Base-by-base conservation (phyloP, 2,888 invertebrate species). In the Platerodrilus igneus region DNA sequence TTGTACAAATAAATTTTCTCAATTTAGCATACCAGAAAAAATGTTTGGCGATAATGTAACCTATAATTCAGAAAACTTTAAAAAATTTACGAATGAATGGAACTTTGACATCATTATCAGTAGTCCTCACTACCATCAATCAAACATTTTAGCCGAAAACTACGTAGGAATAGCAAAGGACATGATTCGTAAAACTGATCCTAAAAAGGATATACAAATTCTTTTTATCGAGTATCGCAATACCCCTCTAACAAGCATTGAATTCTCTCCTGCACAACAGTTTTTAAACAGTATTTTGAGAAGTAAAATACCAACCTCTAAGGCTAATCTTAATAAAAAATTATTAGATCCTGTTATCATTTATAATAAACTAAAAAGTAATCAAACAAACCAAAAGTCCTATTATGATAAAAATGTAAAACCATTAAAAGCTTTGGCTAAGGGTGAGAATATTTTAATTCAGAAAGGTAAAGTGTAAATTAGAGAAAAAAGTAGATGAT, bases 221-320 rank as follows among this genome's bases (percentile, higher is more conserved):
- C 3, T 27, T 11, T 14, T 27, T 9, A 8, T 27, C 3, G 27
- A 27, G 14, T 27, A 27, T 14, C 27, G 27, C 6, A 27, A 27
- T 15, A 29, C 29, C 9, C 29, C 29, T 14, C 7, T 29, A 3
- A 15, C 29, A 8, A 8, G 15, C 9, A 17, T 29, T 10, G 29
- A 17, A 4, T 29, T 14, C 17, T 29, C 29, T 16, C 16, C 17
- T 2, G 29, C 29, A 17, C 29, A 29, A 29, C 17, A 17, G 14
- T 27, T 27, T 7, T 11, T 27, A 2, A 27, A 27, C 11, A 27
- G 3, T 13, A 27, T 27, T 9, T 29, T 29, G 17, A 29, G 17
- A 29, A 29, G 17, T 5, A 14, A 13, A 29, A 3, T 29, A 9
- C 29, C 29, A n/a, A 29, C 29, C 6, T 29, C 17, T 16, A n/a